A percentile compares a stretch with the other conserved stretches of the same genome.
Evolutionary conservation across 92 coral and sea anemone species (phyloP).

Genomic region (Epizoanthus scotinus): DNA sequence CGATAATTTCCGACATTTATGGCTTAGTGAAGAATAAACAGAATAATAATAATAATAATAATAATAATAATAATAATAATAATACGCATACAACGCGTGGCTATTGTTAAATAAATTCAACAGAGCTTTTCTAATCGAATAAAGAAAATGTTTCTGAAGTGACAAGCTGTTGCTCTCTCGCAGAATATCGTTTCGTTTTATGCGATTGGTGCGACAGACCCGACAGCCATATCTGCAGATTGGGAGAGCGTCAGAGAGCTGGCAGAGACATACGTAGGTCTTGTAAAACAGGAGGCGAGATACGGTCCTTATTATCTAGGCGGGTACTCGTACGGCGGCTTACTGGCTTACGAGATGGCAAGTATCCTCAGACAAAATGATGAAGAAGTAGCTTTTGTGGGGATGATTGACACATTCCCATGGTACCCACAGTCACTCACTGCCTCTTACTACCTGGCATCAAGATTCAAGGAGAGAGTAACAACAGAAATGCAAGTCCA

Average conservation of each 20-base stretch:
- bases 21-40: too few species aligned
- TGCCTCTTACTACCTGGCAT: background rate
- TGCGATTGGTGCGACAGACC: constrained; percentile 54
- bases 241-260: constrained; percentile 59
- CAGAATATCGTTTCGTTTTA: constrained; percentile 53
- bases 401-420: constrained; percentile 55
- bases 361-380: too few species aligned
- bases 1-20: too few species aligned
- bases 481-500: background rate
- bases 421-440: constrained; percentile 40
- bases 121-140: too few species aligned
- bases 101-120: too few species aligned
- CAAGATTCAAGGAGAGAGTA: constrained; percentile 6
- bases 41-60: background rate
- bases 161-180: background rate
- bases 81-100: too few species aligned
- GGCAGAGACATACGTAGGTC: constrained; percentile 58
- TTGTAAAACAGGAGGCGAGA: constrained; percentile 57
- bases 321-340: constrained; percentile 50
- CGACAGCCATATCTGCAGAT: constrained; percentile 23
- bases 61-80: too few species aligned
- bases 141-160: too few species aligned
- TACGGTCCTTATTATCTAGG: constrained; percentile 83
- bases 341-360: too few species aligned
- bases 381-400: constrained; percentile 52